Evolutionary conservation across 2,888 invertebrate species (phyloP).

Genomic region (Drosophila sordidula): DNA sequence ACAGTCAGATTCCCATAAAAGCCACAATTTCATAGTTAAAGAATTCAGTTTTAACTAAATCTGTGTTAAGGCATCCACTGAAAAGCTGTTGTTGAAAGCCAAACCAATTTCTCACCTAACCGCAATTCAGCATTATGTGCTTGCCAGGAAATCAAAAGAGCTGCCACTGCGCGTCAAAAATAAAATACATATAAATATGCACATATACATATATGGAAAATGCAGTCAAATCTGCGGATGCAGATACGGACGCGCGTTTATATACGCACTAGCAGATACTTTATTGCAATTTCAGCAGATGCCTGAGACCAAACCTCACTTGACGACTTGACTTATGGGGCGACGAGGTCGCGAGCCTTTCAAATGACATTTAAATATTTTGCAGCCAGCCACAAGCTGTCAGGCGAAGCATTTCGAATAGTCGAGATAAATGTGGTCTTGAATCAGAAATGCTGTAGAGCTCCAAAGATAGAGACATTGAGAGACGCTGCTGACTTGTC

Average conservation of each 20-base stretch:
- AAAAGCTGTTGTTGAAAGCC: slow-evolving; percentile 17
- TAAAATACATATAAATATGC: background rate
- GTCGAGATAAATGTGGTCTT: slow-evolving; percentile 53
- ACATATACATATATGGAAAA: slow-evolving; percentile 32
- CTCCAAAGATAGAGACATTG: slow-evolving; percentile 28
- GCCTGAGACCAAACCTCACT: slow-evolving; percentile 21
- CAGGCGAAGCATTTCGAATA: slow-evolving; percentile 39
- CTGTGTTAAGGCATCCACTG: background rate
- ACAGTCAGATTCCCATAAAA: too few relatives aligned
- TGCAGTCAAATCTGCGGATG: slow-evolving; percentile 26
- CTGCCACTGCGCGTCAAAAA: slow-evolving; percentile 22
- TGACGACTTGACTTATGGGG: slow-evolving; percentile 27
- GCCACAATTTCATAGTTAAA: too few relatives aligned
- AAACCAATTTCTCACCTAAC: slow-evolving; percentile 41
- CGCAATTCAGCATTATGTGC: slow-evolving; percentile 49
- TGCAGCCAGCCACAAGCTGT: slow-evolving; percentile 66
- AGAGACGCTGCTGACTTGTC: slow-evolving; percentile 42
- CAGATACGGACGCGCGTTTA: slow-evolving; percentile 30
- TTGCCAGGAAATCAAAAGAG: slow-evolving; percentile 27
- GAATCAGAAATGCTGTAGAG: slow-evolving; percentile 16
- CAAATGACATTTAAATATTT: slow-evolving; percentile 73
- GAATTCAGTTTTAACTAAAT: too few relatives aligned
- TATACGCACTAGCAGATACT: slow-evolving; percentile 34
- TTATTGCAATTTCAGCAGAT: slow-evolving; percentile 69
- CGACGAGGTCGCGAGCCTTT: slow-evolving; percentile 41